Evolutionary conservation across 2,797 vertebrate genomes (phyloP).

Genomic region (Danio choprae): DNA sequence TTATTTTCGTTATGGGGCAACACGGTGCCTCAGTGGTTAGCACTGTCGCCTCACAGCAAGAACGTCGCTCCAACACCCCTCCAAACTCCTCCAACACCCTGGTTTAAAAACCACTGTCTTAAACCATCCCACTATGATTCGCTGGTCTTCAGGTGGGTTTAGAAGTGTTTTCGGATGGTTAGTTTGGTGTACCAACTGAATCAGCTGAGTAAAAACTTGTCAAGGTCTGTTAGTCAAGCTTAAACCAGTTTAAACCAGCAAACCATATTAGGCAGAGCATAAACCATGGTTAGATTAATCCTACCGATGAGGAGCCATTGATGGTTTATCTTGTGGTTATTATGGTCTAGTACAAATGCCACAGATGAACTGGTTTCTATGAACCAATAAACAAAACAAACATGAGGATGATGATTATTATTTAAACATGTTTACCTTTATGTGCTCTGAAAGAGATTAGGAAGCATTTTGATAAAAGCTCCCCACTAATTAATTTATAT

Average conservation of each 20-base stretch:
- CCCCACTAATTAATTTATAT: conserved; percentile 21
- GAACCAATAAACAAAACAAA: conserved; percentile 13
- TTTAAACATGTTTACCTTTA: background rate
- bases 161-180: background rate
- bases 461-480: background rate
- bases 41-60: no score
- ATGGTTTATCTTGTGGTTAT: conserved; percentile 7
- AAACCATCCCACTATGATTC: background rate
- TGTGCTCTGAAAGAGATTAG: background rate
- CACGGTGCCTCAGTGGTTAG: no score
- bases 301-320: background rate
- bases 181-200: background rate
- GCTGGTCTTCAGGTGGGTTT: background rate
- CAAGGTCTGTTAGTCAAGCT: background rate
- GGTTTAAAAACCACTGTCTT: background rate
- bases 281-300: background rate
- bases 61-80: no score
- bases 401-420: background rate
- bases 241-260: background rate
- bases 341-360: background rate
- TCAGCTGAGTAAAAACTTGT: background rate
- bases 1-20: no score
- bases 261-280: background rate
- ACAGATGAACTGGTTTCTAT: background rate
- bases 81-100: background rate